Conservation (phyloP, 2,113 vertebrate species). For the Aramus guarauna region DNA sequence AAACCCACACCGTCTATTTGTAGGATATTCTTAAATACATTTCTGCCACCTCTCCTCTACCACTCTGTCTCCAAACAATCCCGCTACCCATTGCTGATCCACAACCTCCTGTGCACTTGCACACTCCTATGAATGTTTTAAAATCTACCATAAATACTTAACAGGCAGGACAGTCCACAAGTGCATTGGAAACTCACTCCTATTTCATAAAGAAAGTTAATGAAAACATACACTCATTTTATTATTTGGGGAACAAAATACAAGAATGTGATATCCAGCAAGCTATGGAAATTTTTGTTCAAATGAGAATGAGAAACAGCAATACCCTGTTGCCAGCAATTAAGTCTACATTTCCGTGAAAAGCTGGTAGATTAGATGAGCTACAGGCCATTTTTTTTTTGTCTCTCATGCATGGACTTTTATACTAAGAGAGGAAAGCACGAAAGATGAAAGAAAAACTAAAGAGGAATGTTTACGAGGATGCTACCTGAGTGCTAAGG, state of each 20-base stretch:
- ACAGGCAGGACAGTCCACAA: not conserved
- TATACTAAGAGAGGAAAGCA: not conserved
- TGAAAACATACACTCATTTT: fast-evolving
- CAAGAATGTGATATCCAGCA: not conserved
- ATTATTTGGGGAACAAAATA: not conserved
- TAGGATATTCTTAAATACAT: not conserved
- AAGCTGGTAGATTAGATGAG: not conserved
- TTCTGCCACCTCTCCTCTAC: not conserved
- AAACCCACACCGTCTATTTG: fast-evolving
- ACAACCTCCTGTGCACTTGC: no score
- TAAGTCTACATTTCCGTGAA: not conserved
- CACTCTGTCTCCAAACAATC: not conserved
- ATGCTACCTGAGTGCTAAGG: not conserved
- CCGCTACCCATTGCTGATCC: not conserved
- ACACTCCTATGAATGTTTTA: not conserved
- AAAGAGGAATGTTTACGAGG: not conserved
- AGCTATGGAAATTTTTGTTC: not conserved
- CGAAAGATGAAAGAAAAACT: not conserved
- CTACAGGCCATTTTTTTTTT: not conserved
- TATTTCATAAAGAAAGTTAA: not conserved
- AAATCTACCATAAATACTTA: not conserved
- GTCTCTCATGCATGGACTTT: not conserved
- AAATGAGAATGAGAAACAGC: not conserved
- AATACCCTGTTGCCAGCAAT: not conserved
- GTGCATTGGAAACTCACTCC: not conserved